Percentiles rank a stretch among this genome's conserved stretches.
Evolutionary conservation across 2,888 invertebrate species (phyloP).

Genomic region (Papilio demoleus): DNA sequence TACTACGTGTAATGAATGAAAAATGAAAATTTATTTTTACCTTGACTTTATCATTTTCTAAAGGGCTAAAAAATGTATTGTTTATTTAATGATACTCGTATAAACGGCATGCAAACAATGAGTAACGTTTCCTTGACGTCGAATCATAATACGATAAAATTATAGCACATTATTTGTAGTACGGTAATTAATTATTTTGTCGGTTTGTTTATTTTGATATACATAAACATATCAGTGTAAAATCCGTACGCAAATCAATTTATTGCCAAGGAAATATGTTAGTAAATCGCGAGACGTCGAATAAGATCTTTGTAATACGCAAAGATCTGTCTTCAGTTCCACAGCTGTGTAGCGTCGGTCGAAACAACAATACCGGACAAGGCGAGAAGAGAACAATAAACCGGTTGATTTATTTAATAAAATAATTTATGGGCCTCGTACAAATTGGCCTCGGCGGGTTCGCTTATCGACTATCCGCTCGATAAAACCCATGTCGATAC

Average conservation of each 20-base stretch:
- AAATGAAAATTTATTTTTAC: too few species aligned
- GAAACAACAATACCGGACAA: constrained; percentile 71
- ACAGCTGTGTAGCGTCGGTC: constrained; percentile 46
- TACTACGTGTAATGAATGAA: background rate
- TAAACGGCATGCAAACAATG: constrained; percentile 1
- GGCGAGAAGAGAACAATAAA: constrained; percentile 81
- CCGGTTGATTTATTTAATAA: constrained; percentile 80
- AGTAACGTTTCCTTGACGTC: constrained; percentile 10
- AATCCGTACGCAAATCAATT: constrained; percentile 19
- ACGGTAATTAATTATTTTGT: constrained; percentile 4
- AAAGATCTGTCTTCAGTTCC: constrained; percentile 37
- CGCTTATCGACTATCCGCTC: constrained; percentile 73
- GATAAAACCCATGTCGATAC: constrained; percentile 74
- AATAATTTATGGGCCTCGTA: constrained; percentile 77
- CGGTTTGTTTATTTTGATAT: constrained; percentile 28
- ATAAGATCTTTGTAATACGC: constrained; percentile 37
- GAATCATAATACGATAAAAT: constrained; percentile 5
- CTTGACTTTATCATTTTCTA: too few species aligned
- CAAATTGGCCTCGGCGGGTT: constrained; percentile 76
- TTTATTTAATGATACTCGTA: background rate
- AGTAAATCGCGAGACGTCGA: constrained; percentile 40
- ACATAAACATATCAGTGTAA: constrained; percentile 17
- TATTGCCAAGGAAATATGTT: constrained; percentile 32
- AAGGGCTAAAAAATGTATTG: too few species aligned
- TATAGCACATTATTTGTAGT: background rate